Evolutionary conservation across 2,888 invertebrate genomes (phyloP), one percentile per base, ranked within the genome.

Genomic region (Leptinotarsa haldemani): DNA sequence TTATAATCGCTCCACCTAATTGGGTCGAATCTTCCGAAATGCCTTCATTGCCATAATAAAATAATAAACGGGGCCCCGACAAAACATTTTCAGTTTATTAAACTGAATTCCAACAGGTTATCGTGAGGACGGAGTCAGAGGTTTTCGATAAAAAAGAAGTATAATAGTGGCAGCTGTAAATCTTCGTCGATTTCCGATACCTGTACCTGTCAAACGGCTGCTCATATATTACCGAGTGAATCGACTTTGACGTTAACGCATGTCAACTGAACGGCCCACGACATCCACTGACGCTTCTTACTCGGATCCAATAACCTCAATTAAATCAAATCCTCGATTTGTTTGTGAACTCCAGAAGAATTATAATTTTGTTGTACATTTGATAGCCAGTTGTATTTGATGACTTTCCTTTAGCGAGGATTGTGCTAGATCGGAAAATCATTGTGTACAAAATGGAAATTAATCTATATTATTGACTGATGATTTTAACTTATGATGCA

Each of bases 161-260:
- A 83, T 82, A 83, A 84, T 83, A 83, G 83, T 83, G 82, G 81
- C 81, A 79, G 83, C 80, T 81, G 83, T 84, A 84, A 84, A 85
- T 85, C 84, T 85, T 81, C 71, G 74, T 77, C 78, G 81, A 80
- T 82, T 83, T 82, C 83, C 83, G 81, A 83, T 84, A 84, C 84
- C 83, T 84, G 84, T 84, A 84, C 79, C 83, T 84, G 85, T 84
- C 84, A 82, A 80, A 79, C 76, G 76, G 76, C 74, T 80, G 80
- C 82, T 82, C 83, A 83, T 85, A 85, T 84, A 84, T 85, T 84
- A 84, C 75, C 83, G 79, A 79, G 79, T 81, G 81, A 81, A 80
- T 80, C 78, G 78, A 73, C 79, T 79, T 81, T 83, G 84, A 84
- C 84, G 81, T 84, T 81, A 84, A 84, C 83, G 82, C 82, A 84